Evolutionary conservation across 1,140 invertebrate genomes (phyloP).

Genomic region (Drosophila grimshawi): DNA sequence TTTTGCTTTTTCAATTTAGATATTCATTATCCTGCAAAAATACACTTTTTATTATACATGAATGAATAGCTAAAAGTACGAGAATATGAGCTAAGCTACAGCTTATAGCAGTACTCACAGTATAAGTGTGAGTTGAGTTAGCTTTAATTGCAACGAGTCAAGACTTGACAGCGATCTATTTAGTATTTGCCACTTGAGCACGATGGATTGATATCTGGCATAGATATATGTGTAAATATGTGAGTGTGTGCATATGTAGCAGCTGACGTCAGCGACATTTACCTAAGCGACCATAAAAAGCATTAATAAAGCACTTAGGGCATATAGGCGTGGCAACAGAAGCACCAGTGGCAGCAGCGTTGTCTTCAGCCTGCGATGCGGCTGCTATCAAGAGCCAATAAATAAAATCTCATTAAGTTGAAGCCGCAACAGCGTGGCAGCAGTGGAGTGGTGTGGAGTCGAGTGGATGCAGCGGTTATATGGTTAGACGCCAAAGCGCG

Average conservation of each 20-base stretch:
- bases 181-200: conserved; percentile 32
- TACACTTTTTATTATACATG: too few species aligned
- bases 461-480: conserved; percentile 1
- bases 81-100: background rate
- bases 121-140: background rate
- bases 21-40: too few species aligned
- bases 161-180: conserved; percentile 22
- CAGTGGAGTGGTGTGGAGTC: background rate
- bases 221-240: conserved; percentile 15
- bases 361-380: conserved; percentile 9
- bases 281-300: conserved; percentile 53
- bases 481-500: background rate
- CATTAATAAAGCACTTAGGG: conserved; percentile 46
- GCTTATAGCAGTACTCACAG: background rate
- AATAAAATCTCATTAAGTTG: conserved; percentile 78
- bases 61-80: too few species aligned
- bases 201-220: conserved; percentile 43
- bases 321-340: background rate
- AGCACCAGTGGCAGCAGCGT: conserved; percentile 3
- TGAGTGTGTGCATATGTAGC: too few species aligned
- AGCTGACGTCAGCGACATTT: conserved; percentile 43
- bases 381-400: conserved; percentile 72
- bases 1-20: too few species aligned
- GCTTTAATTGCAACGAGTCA: conserved; percentile 26
- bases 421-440: conserved; percentile 50